Evolutionary conservation across 1,140 invertebrate genomes (phyloP), one percentile per base, ranked within the genome.

Genomic region (Lepidurus packardi): DNA sequence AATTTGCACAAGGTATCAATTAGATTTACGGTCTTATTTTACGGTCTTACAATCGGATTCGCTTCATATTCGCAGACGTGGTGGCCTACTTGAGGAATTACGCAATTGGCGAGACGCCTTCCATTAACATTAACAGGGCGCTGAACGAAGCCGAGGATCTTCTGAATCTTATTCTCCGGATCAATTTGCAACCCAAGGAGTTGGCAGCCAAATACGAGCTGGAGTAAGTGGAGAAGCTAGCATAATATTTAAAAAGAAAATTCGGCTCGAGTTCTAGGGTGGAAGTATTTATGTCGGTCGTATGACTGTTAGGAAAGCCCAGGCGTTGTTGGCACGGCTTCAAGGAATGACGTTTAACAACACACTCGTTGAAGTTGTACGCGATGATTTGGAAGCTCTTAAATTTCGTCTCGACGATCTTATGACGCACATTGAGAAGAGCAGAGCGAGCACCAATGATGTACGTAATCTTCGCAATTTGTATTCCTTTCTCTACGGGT

Each of bases 21-120:
- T n/a, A n/a, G n/a, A n/a, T n/a, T n/a, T n/a, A n/a, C n/a, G n/a
- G n/a, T n/a, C n/a, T n/a, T n/a, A n/a, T n/a, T n/a, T n/a, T n/a
- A n/a, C 10, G 16, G 21, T 73, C n/a, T 80, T 44, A 0, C 5
- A 41, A 7, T 24, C 42, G 11, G 10, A 41, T 41, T 13, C 34
- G 25, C 24, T 41, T 2, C 9, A 5, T 79, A 11, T 7, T 13
- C 53, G 13, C 77, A 84, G 83, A 83, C 45, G 81, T 82, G 25
- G 78, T 84, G 11, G 80, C 81, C 7, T 80, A 83, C 75, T 79
- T 84, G 47, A 81, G 81, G 53, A 83, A 83, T 73, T 84, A 84
- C 78, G 82, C 82, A 8, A 82, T 83, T 73, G 82, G 81, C 1
- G 83, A 83, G 75, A 65, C 81, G 73, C 75, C 77, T 21, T 78